A percentile compares a stretch with the other conserved stretches of the same genome.
Conservation (phyloP, 2,888 invertebrate species). For the Kuschelorhynchus macadamiae region DNA sequence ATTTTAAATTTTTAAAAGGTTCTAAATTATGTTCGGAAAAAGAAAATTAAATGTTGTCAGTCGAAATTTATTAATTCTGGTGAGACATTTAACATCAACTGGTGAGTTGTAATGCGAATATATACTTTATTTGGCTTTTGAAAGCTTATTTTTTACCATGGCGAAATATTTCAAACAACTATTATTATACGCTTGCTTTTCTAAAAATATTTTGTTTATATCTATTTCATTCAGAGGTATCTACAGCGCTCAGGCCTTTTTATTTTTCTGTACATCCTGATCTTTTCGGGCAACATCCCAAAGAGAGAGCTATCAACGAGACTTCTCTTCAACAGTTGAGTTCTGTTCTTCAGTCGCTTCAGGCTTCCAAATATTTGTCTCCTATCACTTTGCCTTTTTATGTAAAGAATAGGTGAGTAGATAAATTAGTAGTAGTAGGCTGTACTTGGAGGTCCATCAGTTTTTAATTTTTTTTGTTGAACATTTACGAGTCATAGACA, state of each 20-base stretch:
- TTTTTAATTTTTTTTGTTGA: too few species aligned
- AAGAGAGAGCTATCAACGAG: conserved; percentile 90
- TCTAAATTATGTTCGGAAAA: conserved; percentile 23
- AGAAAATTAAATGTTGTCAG: conserved; percentile 16
- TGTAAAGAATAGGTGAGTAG: conserved; percentile 72
- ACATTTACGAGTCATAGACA: too few species aligned
- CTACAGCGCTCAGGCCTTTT: conserved; percentile 92
- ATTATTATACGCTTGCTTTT: too few species aligned
- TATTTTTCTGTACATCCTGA: conserved; percentile 97
- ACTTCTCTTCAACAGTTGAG: conserved; percentile 90
- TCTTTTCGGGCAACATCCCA: conserved; percentile 92
- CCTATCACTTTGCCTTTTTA: conserved; percentile 84
- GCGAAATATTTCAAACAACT: too few species aligned
- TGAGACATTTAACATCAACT: conserved; percentile 65
- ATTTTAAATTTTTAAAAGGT: too few species aligned
- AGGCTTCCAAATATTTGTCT: conserved; percentile 74
- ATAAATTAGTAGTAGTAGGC: too few species aligned
- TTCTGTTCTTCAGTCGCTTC: conserved; percentile 85
- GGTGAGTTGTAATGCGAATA: too few species aligned
- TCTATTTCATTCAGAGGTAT: conserved; percentile 76
- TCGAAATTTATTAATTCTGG: conserved; percentile 11
- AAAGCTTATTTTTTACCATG: too few species aligned
- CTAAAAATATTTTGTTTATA: conserved; percentile 1
- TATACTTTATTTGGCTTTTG: too few species aligned
- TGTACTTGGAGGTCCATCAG: too few species aligned